Percentiles rank a stretch among this genome's conserved stretches.
These are phyloP conservation scores for Perithous albicinctus DNA, from an alignment of 2,888 invertebrate species.

Conservation along the genomic window DNA sequence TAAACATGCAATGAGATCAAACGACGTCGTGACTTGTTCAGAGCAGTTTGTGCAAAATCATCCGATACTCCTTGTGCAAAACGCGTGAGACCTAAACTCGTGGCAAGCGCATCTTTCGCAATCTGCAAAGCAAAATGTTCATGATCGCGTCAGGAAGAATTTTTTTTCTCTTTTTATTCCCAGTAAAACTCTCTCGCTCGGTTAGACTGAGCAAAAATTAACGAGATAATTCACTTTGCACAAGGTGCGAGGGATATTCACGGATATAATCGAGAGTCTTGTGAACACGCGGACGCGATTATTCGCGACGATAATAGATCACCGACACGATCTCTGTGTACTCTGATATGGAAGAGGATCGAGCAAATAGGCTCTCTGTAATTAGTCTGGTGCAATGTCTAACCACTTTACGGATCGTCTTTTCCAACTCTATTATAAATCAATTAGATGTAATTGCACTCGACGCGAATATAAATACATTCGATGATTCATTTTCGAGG, in stretches of 20 bases:
- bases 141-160: conserved; percentile 37
- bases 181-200: conserved; percentile 3
- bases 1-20: conserved; percentile 63
- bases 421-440: conserved; percentile 26
- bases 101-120: conserved; percentile 44
- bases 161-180: no score
- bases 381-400: conserved; percentile 30
- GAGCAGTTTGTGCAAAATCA: neutral
- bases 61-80: neutral
- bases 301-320: conserved; percentile 47
- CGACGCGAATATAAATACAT: conserved; percentile 23
- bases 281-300: conserved; percentile 11
- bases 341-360: conserved; percentile 20
- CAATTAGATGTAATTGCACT: conserved; percentile 28
- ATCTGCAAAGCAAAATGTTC: conserved; percentile 28
- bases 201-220: conserved; percentile 22
- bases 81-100: conserved; percentile 6
- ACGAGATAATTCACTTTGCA: conserved; percentile 35
- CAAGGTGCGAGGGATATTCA: neutral
- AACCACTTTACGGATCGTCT: neutral
- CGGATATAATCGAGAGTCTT: conserved; percentile 31
- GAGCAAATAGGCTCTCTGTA: conserved; percentile 14
- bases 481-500: conserved; percentile 1
- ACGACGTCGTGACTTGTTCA: conserved; percentile 61
- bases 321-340: conserved; percentile 29